A percentile compares a stretch with the other conserved stretches of the same genome.
Conservation (phyloP, 2,113 vertebrate genomes). For the Crotalus tigris region DNA sequence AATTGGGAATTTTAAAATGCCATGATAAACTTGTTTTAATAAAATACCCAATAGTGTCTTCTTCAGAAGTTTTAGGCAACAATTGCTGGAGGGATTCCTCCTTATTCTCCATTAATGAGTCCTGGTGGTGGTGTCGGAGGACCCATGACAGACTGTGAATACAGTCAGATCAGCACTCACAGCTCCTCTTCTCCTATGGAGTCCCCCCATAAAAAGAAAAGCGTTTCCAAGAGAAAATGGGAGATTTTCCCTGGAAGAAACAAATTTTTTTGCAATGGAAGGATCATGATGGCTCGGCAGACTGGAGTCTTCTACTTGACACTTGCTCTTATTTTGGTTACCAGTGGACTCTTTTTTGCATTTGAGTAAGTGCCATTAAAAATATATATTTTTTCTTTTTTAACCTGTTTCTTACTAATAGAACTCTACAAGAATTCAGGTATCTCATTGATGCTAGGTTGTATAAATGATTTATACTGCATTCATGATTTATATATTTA, state of each 20-base stretch:
- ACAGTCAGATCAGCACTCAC: slow-evolving; percentile 95
- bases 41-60: slow-evolving; percentile 35
- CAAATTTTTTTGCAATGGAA: slow-evolving; percentile 95
- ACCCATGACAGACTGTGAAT: slow-evolving; percentile 97
- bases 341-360: slow-evolving; percentile 97
- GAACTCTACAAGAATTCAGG: neutral
- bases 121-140: slow-evolving; percentile 83
- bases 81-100: slow-evolving; percentile 63
- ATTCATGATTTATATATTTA: neutral
- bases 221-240: slow-evolving; percentile 87
- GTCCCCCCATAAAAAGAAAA: slow-evolving; percentile 88
- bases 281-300: slow-evolving; percentile 99
- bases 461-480: slow-evolving; percentile 4
- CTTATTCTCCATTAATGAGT: slow-evolving; percentile 80
- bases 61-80: slow-evolving; percentile 45
- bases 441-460: neutral
- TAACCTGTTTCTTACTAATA: neutral
- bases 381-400: neutral
- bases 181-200: slow-evolving; percentile 93
- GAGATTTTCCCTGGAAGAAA: slow-evolving; percentile 95
- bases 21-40: neutral
- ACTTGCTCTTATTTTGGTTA: slow-evolving; percentile 91
- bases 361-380: slow-evolving; percentile 89
- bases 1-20: slow-evolving; percentile 39
- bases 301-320: slow-evolving; percentile 98